These are phyloP conservation scores for Fregetta grallaria DNA, from an alignment of 2,113 vertebrate genomes.

Conservation along the genomic window DNA sequence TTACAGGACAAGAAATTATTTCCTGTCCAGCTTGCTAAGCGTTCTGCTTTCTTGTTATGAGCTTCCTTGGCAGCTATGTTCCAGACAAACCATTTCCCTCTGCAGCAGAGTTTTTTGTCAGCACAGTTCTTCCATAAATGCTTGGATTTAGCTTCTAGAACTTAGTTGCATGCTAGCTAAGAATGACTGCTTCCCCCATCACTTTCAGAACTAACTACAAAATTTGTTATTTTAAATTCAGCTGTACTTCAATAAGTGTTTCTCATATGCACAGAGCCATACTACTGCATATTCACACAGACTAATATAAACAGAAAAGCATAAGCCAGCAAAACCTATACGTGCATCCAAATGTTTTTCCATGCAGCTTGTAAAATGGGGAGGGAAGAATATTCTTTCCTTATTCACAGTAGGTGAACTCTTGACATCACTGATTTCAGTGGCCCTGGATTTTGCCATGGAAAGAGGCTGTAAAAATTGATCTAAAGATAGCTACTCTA, in stretches of 20 bases:
- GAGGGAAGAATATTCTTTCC: neutral
- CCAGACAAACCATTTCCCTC: accelerated
- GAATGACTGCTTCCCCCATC: neutral
- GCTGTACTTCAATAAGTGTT: neutral
- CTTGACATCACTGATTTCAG: neutral
- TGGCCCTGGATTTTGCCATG: neutral
- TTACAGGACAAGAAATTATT: neutral
- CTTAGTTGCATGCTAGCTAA: neutral
- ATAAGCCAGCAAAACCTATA: neutral
- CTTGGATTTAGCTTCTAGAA: neutral
- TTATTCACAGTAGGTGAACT: neutral
- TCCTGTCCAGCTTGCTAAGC: neutral
- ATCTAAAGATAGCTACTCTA: neutral
- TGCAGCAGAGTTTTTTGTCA: neutral
- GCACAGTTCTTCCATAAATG: neutral
- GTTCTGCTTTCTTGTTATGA: neutral
- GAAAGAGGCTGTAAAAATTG: neutral
- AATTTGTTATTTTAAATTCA: neutral
- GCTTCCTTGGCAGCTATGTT: neutral
- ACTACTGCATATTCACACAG: neutral
- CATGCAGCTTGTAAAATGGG: neutral
- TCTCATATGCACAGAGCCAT: neutral
- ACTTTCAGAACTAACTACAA: neutral
- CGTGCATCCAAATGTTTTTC: neutral
- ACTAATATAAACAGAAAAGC: neutral